Evolutionary conservation across 1,140 invertebrate genomes (phyloP).

Genomic region (Cyphomyrmex costatus): DNA sequence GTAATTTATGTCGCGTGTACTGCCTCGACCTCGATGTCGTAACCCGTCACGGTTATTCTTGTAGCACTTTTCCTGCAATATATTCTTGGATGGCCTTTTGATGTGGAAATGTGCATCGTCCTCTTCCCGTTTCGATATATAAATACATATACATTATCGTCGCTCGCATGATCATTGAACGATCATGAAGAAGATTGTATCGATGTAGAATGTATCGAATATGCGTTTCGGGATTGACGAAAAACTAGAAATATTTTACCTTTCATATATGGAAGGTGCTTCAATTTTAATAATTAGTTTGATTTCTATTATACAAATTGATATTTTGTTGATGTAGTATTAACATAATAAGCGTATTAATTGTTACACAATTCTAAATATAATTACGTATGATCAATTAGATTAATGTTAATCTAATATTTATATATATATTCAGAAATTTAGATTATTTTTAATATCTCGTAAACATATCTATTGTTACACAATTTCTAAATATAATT

Average conservation of each 20-base stretch:
- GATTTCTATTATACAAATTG: constrained; percentile 16
- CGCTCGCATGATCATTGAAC: not conserved
- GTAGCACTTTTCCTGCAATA: constrained; percentile 46
- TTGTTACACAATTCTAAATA: constrained; percentile 6
- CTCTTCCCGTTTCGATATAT: constrained; percentile 36
- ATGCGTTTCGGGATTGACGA: not conserved
- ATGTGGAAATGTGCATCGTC: constrained; percentile 43
- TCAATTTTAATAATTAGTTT: constrained; percentile 5
- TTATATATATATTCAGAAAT: not conserved
- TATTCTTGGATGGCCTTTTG: constrained; percentile 60
- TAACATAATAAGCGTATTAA: constrained; percentile 2
- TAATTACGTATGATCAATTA: not conserved
- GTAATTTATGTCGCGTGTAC: constrained; percentile 39
- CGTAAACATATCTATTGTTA: not conserved
- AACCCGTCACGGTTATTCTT: constrained; percentile 46
- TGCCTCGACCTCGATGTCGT: constrained; percentile 47
- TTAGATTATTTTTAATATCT: not conserved
- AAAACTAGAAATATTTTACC: not conserved
- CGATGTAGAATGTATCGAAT: not conserved
- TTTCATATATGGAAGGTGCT: not conserved
- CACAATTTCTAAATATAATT: not conserved
- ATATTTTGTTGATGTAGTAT: constrained; percentile 11
- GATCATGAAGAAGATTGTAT: not conserved
- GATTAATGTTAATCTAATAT: too few species aligned
- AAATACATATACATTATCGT: constrained; percentile 9